Conservation (phyloP, 2,797 vertebrate genomes). For the Bradypodion ventrale region DNA sequence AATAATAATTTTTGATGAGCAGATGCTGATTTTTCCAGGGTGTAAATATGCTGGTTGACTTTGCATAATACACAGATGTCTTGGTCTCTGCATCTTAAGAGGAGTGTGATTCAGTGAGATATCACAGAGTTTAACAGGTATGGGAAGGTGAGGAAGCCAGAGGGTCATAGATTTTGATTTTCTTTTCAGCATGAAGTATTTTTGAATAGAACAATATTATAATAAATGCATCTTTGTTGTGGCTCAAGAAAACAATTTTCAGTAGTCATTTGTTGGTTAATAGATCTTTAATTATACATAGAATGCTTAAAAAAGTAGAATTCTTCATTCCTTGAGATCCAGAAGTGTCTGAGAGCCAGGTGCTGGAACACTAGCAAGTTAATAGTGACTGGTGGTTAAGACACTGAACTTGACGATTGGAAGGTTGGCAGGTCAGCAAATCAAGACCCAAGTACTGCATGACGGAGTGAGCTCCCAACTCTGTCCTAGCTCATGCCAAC, state of each 20-base stretch:
- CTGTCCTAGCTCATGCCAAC: too few relatives aligned
- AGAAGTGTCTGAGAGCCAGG: neutral
- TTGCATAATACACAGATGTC: neutral
- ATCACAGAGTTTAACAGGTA: neutral
- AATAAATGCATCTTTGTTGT: constrained; percentile 3
- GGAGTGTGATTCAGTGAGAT: neutral
- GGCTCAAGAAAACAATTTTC: constrained; percentile 1
- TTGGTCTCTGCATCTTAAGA: neutral
- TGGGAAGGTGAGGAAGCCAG: neutral
- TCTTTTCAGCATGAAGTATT: neutral
- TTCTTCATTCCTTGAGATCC: neutral
- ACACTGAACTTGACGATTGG: too few relatives aligned
- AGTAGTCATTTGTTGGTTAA: neutral
- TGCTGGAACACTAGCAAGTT: neutral
- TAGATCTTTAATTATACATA: neutral
- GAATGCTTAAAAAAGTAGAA: neutral
- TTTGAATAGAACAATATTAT: neutral
- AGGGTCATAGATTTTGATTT: neutral
- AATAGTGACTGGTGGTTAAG: too few relatives aligned
- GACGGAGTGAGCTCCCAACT: too few relatives aligned
- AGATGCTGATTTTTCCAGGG: neutral
- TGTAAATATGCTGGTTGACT: neutral
- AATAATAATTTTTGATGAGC: neutral
- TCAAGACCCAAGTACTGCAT: too few relatives aligned
- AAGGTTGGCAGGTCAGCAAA: too few relatives aligned